Evolutionary conservation across 2,888 invertebrate species (phyloP).

Genomic region (Drosophila meridionalis): DNA sequence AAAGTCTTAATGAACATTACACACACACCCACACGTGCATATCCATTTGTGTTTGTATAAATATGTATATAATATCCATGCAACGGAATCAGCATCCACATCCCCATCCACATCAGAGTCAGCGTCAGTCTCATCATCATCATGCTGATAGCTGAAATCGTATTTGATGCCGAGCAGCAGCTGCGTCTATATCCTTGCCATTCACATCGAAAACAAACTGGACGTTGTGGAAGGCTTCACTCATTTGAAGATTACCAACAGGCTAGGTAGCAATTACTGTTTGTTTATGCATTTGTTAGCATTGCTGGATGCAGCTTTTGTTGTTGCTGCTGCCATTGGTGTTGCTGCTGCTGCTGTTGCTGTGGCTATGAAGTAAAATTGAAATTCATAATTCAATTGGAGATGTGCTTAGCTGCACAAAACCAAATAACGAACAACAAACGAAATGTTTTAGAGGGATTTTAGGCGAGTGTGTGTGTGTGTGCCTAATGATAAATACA

Average conservation of each 20-base stretch:
- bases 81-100: constrained; percentile 28
- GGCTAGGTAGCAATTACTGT: constrained; percentile 76
- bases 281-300: constrained; percentile 72
- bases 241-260: constrained; percentile 56
- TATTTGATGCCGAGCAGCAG: constrained; percentile 32
- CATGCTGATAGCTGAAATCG: constrained; percentile 43
- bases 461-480: background rate
- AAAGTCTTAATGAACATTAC: constrained; percentile 52
- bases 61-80: constrained; percentile 19
- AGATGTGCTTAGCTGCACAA: constrained; percentile 64
- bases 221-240: constrained; percentile 59
- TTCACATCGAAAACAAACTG: constrained; percentile 51
- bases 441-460: constrained; percentile 32
- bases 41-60: background rate
- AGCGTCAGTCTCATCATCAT: constrained; percentile 16
- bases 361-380: constrained; percentile 63
- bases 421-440: constrained; percentile 49
- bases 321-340: constrained; percentile 33
- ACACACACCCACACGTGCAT: background rate
- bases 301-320: constrained; percentile 45
- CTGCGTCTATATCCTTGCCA: constrained; percentile 17
- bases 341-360: constrained; percentile 17
- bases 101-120: background rate
- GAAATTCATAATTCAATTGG: constrained; percentile 80
- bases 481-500: constrained; percentile 35